Evolutionary conservation across 2,888 invertebrate genomes (phyloP).

Genomic region (Hemaris fuciformis): DNA sequence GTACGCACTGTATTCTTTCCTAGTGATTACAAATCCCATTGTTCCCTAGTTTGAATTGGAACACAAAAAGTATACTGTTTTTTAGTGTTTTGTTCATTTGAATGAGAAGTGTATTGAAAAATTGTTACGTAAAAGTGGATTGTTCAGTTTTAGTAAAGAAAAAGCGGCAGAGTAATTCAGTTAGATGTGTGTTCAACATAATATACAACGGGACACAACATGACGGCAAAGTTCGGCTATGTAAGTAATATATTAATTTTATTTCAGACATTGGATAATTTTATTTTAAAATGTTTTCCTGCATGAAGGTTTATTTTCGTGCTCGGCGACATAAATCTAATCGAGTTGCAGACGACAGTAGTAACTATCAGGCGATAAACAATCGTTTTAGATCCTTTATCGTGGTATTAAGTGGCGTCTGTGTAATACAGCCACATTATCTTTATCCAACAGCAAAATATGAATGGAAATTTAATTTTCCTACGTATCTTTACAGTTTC

Average conservation of each 20-base stretch:
- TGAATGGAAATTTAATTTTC: slow-evolving; percentile 42
- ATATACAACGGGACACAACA: slow-evolving; percentile 81
- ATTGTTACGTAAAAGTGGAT: slow-evolving; percentile 76
- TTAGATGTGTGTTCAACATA: slow-evolving; percentile 80
- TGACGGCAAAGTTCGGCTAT: slow-evolving; percentile 83
- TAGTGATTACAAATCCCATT: slow-evolving; percentile 76
- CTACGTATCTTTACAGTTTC: slow-evolving; percentile 28
- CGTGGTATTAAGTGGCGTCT: slow-evolving; percentile 3
- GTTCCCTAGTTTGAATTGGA: slow-evolving; percentile 59
- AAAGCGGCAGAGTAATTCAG: slow-evolving; percentile 74
- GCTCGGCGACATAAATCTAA: slow-evolving; percentile 1
- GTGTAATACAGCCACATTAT: not conserved
- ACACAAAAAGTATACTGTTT: slow-evolving; percentile 64
- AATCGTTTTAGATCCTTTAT: slow-evolving; percentile 9
- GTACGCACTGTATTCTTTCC: slow-evolving; percentile 60
- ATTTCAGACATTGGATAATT: not conserved
- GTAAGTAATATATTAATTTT: slow-evolving; percentile 52
- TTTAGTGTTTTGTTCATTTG: slow-evolving; percentile 72
- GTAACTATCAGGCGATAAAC: slow-evolving; percentile 11
- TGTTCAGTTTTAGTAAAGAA: slow-evolving; percentile 73
- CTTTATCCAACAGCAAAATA: slow-evolving; percentile 14
- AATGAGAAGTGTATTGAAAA: slow-evolving; percentile 72
- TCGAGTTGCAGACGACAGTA: slow-evolving; percentile 2
- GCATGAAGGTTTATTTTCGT: not conserved
- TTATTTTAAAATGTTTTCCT: not conserved